Conservation (phyloP, 1,140 invertebrate species). For the Plodia interpunctella region DNA sequence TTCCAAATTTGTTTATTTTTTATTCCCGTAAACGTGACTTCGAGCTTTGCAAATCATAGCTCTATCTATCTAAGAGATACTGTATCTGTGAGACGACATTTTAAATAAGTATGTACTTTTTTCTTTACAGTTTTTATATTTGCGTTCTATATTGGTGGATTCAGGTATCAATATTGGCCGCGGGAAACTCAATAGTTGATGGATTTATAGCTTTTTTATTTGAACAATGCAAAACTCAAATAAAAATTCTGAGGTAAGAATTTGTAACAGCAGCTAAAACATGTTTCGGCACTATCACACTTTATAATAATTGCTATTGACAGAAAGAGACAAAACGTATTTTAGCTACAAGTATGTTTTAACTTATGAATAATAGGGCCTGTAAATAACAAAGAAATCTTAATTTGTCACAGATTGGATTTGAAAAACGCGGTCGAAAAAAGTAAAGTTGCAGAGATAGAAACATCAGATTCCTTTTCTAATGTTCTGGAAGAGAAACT, state of each 20-base stretch:
- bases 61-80: no score
- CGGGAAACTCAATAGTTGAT: constrained; percentile 48
- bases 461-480: constrained; percentile 16
- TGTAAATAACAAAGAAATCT: no score
- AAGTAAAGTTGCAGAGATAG: constrained; percentile 29
- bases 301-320: no score
- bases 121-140: constrained; percentile 40
- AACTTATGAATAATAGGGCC: no score
- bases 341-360: no score
- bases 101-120: background rate
- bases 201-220: constrained; percentile 40
- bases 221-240: constrained; percentile 45
- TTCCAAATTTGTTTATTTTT: no score
- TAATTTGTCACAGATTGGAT: constrained; percentile 37
- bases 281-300: no score
- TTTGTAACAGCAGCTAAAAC: background rate
- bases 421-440: constrained; percentile 33
- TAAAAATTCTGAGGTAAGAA: constrained; percentile 48
- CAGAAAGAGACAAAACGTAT: no score
- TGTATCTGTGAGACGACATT: no score
- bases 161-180: constrained; percentile 43
- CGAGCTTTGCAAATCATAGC: no score
- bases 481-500: constrained; percentile 18
- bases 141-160: constrained; percentile 40
- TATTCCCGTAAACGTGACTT: no score